Conservation (phyloP, 1,140 invertebrate species). For the Drosophila seguyi region DNA sequence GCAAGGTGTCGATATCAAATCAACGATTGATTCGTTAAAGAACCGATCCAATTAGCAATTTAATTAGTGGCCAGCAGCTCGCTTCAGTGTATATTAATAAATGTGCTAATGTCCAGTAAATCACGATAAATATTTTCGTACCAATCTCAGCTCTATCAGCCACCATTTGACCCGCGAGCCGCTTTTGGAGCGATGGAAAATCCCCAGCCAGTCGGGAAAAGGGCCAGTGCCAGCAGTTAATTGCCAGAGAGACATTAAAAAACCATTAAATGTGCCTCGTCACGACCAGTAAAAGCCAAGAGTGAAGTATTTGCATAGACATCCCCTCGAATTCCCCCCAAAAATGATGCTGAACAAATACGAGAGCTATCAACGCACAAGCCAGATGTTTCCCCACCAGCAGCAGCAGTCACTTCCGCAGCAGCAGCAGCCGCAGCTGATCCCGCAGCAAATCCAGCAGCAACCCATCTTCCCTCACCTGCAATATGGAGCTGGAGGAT, state of each 20-base stretch:
- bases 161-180: slow-evolving; percentile 15
- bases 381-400: slow-evolving; percentile 72
- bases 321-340: slow-evolving; percentile 10
- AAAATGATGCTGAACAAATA: slow-evolving; percentile 82
- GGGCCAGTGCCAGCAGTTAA: slow-evolving; percentile 35
- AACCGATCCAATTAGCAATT: slow-evolving; percentile 26
- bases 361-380: slow-evolving; percentile 74
- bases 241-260: slow-evolving; percentile 45
- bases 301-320: slow-evolving; percentile 31
- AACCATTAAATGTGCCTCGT: slow-evolving; percentile 45
- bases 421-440: slow-evolving; percentile 36
- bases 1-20: slow-evolving; percentile 23
- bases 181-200: slow-evolving; percentile 40
- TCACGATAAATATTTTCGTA: slow-evolving; percentile 23
- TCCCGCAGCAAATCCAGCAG: slow-evolving; percentile 18
- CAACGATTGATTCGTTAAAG: slow-evolving; percentile 41
- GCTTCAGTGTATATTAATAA: slow-evolving; percentile 29
- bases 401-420: slow-evolving; percentile 45
- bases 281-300: slow-evolving; percentile 7
- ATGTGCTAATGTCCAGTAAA: slow-evolving; percentile 35
- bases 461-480: slow-evolving; percentile 44
- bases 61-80: slow-evolving; percentile 22
- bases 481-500: slow-evolving; percentile 38
- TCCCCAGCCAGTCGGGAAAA: slow-evolving; percentile 20
- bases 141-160: slow-evolving; percentile 7